Evolutionary conservation across 1,140 invertebrate species (phyloP).

Genomic region (Aphaenogaster rudis): DNA sequence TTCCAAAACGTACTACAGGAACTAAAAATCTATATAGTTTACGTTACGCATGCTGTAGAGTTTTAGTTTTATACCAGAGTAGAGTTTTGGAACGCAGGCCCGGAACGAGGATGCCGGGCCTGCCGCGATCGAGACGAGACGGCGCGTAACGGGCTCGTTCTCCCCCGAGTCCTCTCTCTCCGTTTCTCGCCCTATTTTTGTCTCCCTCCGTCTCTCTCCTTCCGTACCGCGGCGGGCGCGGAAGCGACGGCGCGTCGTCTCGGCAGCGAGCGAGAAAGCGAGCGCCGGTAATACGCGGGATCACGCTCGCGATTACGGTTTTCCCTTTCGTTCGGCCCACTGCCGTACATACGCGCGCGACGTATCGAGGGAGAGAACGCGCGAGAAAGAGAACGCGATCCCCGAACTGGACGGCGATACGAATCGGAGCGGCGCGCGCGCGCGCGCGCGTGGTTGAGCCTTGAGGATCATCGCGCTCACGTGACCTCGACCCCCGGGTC

Average conservation of each 20-base stretch:
- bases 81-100: not conserved
- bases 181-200: not conserved
- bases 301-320: slow-evolving; percentile 62
- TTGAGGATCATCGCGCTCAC: not conserved
- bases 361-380: not conserved
- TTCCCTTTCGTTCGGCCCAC: slow-evolving; percentile 82
- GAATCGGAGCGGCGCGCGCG: not conserved
- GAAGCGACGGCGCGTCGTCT: not conserved
- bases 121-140: not conserved
- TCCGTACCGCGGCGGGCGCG: not conserved
- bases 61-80: too few relatives aligned
- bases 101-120: not conserved
- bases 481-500: not conserved
- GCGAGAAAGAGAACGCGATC: not conserved
- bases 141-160: not conserved
- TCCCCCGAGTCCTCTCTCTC: not conserved
- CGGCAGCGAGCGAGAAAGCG: slow-evolving; percentile 40
- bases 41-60: too few relatives aligned
- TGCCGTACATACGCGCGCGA: slow-evolving; percentile 54
- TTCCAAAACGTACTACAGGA: too few relatives aligned
- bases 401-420: not conserved
- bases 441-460: not conserved
- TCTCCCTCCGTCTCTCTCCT: slow-evolving; percentile 1
- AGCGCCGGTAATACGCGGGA: slow-evolving; percentile 30
- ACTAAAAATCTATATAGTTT: too few relatives aligned